Base-by-base conservation (phyloP, 1,140 invertebrate species). In the Trissolcus basalis region DNA sequence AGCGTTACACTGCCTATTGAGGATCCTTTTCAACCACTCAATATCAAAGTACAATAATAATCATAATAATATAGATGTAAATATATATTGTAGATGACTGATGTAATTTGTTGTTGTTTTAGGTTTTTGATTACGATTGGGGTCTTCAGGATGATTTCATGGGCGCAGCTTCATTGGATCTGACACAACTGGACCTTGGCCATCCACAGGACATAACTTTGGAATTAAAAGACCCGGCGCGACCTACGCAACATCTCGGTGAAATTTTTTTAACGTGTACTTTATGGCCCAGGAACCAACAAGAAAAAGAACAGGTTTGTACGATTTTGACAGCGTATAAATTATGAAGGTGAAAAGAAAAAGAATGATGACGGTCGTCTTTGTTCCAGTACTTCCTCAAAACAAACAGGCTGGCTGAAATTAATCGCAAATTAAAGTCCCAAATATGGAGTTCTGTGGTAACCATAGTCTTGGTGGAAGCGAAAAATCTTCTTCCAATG, bases 61-160 rank as follows among this genome's bases (percentile, higher is more conserved):
- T n/a, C n/a, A n/a, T n/a, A n/a, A n/a, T n/a, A n/a, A n/a, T n/a
- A n/a, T n/a, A n/a, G n/a, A n/a, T n/a, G n/a, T n/a, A n/a, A n/a
- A n/a, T n/a, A n/a, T n/a, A n/a, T n/a, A n/a, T n/a, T n/a, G n/a
- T n/a, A n/a, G n/a, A n/a, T n/a, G n/a, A n/a, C n/a, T n/a, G n/a
- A n/a, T 27, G 19, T 27, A 27, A 11, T 39, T 39, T 12, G 43
- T 61, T 12, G 43, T 61, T 44, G 9, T 43, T 8, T 60, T 39
- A 96, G 94, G 96, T 98, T 12, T 99, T 96, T 86, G 98, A 99
- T 90, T 98, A 98, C 86, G 98, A 99, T 84, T 97, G 97, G 93
- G 97, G 97, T 27, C 91, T 98, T 48, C 94, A 96, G 89, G 98
- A 99, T 87, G 98, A 99, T 89, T 98, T 98, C 83, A 98, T 99